Conservation (phyloP, 2,113 vertebrate genomes). For the Microtus richardsoni region DNA sequence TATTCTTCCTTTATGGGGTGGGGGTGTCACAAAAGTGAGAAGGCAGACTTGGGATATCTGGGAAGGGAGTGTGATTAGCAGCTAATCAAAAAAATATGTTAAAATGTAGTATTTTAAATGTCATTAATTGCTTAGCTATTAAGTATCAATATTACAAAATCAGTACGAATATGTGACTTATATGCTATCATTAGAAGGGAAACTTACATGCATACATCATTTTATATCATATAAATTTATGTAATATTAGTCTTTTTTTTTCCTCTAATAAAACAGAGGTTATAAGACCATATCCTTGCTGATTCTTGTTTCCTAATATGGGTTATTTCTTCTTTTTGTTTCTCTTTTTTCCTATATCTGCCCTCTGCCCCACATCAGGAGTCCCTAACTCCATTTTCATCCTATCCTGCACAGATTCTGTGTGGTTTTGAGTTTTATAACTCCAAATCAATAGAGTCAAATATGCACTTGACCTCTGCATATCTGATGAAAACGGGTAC, state of each 20-base stretch:
- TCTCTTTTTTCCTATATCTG: neutral
- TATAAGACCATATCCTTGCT: neutral
- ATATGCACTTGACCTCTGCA: slow-evolving; percentile 65
- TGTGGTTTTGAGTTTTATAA: slow-evolving; percentile 39
- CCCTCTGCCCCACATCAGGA: slow-evolving; percentile 15
- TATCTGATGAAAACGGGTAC: slow-evolving; percentile 38
- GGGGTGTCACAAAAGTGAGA: neutral
- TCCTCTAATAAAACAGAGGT: neutral
- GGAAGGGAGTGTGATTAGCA: neutral
- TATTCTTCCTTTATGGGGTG: neutral
- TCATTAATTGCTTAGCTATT: neutral
- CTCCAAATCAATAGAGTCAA: slow-evolving; percentile 44
- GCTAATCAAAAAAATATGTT: neutral
- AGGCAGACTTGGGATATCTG: neutral
- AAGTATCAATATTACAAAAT: neutral
- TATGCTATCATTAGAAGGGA: neutral
- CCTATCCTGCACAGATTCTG: neutral
- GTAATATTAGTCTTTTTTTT: neutral
- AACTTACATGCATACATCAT: neutral
- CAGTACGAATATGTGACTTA: neutral
- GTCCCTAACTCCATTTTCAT: slow-evolving; percentile 21
- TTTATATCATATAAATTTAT: neutral
- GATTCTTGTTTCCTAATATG: neutral
- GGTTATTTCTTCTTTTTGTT: neutral
- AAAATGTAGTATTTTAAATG: neutral